Percentiles rank a stretch among this genome's conserved stretches.
These are phyloP conservation scores for Unio delphinus DNA, from an alignment of 2,888 invertebrate genomes.

Conservation along the genomic window DNA sequence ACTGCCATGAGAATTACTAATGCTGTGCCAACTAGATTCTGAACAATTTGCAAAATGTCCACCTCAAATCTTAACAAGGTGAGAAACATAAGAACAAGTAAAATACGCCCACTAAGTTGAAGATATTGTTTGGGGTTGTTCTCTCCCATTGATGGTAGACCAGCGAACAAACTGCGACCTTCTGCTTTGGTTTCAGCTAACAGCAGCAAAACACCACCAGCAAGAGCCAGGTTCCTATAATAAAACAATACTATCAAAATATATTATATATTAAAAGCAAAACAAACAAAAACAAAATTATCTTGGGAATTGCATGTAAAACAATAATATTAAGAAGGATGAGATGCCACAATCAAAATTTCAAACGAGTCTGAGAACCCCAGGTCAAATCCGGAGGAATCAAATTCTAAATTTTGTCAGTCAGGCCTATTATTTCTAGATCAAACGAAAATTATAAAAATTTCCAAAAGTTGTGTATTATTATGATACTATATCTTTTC, in stretches of 20 bases:
- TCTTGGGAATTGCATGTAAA: too few species aligned
- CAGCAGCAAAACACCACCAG: constrained; percentile 95
- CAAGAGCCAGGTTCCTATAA: constrained; percentile 90
- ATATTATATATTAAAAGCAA: neutral
- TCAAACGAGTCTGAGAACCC: too few species aligned
- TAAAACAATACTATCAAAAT: constrained; percentile 9
- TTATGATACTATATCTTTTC: too few species aligned
- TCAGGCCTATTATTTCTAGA: too few species aligned
- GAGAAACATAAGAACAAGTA: constrained; percentile 98
- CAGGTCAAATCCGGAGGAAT: too few species aligned
- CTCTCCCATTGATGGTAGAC: constrained; percentile 81
- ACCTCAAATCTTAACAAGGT: constrained; percentile 95
- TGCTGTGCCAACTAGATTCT: constrained; percentile 92
- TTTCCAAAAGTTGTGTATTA: too few species aligned
- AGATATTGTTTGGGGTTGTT: constrained; percentile 92
- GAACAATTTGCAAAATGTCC: constrained; percentile 86
- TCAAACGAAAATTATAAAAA: too few species aligned
- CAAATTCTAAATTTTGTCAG: too few species aligned
- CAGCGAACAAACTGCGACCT: constrained; percentile 95
- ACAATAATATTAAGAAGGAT: too few species aligned
- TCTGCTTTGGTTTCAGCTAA: constrained; percentile 96
- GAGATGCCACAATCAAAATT: too few species aligned
- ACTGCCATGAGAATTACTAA: constrained; percentile 96
- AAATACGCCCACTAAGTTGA: constrained; percentile 93
- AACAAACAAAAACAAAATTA: neutral